Base-by-base conservation (phyloP, 2,113 vertebrate species). In the Spheniscus mendiculus region DNA sequence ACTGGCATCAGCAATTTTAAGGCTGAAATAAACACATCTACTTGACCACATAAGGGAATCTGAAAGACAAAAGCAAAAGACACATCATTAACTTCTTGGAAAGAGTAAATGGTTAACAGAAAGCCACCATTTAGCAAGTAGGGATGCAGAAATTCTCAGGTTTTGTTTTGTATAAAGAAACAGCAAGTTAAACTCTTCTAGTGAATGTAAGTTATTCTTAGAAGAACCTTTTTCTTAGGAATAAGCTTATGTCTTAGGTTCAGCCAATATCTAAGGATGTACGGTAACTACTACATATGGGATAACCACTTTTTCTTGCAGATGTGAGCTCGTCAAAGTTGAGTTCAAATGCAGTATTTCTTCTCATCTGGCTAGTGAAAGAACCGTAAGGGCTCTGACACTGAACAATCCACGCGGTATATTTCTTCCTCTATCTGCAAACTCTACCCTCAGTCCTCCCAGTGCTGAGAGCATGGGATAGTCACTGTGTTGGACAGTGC, bases 61-160 rank as follows among this genome's bases (percentile, higher is more conserved):
- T 98, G 93, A 73, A 96, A 97, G 92, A 95, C 69, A 74, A 83
- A 95, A 90, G 66, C 62, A 49, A 59, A 93, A 93, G 27, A 90
- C 6, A 18, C 2, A 4, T 8, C 32, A 72, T 76, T 62, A 83
- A 73, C 9, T 45, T 49, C 23, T 45, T 56, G 21, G 14, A 71
- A 61, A 71, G 40, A 67, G 22, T 21, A 71, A 78, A 63, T 9
- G 5, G 18, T 53, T 77, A 92, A 80, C 53, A 86, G 40, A 83
- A 58, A 76, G 10, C 4, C 58, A 67, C 3, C 6, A 29, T 16
- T 67, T 18, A 61, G 44, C 20, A 76, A 91, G 34, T 3, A 71
- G 4, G 38, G 15, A 74, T 47, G 36, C 30, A 88, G 58, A 90
- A 69, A 73, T 13, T 63, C 2, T 42, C 29, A 63, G 14, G 13